Conservation (phyloP, 2,888 invertebrate genomes). For the Ceramica pisi region DNA sequence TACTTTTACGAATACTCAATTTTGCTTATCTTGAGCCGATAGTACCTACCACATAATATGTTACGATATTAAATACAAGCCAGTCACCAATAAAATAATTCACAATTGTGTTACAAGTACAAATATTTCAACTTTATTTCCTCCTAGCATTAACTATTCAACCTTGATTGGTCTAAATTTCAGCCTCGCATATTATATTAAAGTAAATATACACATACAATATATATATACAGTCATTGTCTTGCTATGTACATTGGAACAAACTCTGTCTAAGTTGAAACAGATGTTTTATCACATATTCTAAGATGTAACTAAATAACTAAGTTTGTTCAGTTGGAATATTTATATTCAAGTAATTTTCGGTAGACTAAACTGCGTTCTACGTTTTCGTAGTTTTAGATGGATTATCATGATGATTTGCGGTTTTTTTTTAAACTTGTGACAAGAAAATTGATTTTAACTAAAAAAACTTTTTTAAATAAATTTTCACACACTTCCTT, state of each 20-base stretch:
- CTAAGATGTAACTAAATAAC: slow-evolving; percentile 66
- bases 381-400: slow-evolving; percentile 51
- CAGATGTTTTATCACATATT: slow-evolving; percentile 65
- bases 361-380: slow-evolving; percentile 32
- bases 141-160: slow-evolving; percentile 18
- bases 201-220: slow-evolving; percentile 47
- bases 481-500: no score
- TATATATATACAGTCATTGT: slow-evolving; percentile 35
- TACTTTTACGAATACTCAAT: no score
- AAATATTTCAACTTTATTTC: slow-evolving; percentile 10
- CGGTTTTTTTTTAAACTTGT: neutral
- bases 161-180: slow-evolving; percentile 61
- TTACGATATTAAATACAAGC: neutral
- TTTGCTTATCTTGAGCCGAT: no score
- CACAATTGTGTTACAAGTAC: neutral
- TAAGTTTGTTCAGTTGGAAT: slow-evolving; percentile 51
- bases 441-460: neutral
- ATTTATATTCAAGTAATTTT: slow-evolving; percentile 23
- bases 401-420: slow-evolving; percentile 21
- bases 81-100: neutral
- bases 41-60: no score
- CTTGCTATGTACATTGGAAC: slow-evolving; percentile 20
- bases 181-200: slow-evolving; percentile 30
- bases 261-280: slow-evolving; percentile 67
- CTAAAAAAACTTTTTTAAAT: no score